Percentiles rank a stretch among this genome's conserved stretches.
phyloP scores from a whole-genome alignment of 1,140 invertebrate species.

The Drosophila bifasciata region DNA sequence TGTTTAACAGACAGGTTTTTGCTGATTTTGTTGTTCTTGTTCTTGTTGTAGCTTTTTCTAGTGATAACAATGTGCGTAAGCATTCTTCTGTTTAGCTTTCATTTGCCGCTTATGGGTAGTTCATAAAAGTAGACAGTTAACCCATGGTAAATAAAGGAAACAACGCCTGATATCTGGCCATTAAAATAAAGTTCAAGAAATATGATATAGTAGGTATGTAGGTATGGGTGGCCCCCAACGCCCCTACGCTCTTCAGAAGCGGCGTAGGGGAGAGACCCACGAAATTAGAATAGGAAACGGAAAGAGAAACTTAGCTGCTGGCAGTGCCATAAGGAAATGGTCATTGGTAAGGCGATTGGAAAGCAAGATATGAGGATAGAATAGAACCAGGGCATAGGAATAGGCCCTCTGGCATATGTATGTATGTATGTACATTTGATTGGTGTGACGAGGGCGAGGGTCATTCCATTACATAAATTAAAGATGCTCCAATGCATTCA shows the following conservation, averaged over 20 bases:
- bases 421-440: slow-evolving; percentile 45
- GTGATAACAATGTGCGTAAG: slow-evolving; percentile 59
- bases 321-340: slow-evolving; percentile 40
- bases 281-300: no score
- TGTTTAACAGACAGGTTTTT: slow-evolving; percentile 50
- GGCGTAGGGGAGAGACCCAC: background rate
- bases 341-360: background rate
- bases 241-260: background rate
- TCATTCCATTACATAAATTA: slow-evolving; percentile 20
- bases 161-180: slow-evolving; percentile 24
- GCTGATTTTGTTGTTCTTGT: slow-evolving; percentile 34
- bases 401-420: background rate
- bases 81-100: slow-evolving; percentile 32
- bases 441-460: slow-evolving; percentile 8
- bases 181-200: slow-evolving; percentile 3
- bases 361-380: slow-evolving; percentile 11
- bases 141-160: slow-evolving; percentile 23
- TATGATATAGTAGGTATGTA: background rate
- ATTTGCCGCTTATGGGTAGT: slow-evolving; percentile 23
- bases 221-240: background rate
- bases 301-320: slow-evolving; percentile 11
- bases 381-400: slow-evolving; percentile 3
- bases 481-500: slow-evolving; percentile 13
- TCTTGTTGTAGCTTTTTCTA: slow-evolving; percentile 34
- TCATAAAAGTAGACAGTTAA: slow-evolving; percentile 29